phyloP scores from a whole-genome alignment of 2,797 vertebrate species.

The Atherinosoma microstoma region DNA sequence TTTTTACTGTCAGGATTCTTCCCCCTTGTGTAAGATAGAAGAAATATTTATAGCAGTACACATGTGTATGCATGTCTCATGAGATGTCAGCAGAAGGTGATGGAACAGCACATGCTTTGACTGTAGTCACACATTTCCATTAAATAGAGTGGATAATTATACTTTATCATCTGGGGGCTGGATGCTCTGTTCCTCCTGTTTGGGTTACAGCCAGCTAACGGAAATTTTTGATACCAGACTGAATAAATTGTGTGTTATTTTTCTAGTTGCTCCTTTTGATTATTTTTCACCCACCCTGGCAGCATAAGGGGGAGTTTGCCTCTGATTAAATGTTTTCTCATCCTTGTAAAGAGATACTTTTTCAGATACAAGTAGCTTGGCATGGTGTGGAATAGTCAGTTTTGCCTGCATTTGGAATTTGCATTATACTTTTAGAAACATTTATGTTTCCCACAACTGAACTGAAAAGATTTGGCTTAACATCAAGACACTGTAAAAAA shows the following conservation, averaged over 20 bases:
- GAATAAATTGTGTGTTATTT: background rate
- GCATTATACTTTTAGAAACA: background rate
- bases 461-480: too few relatives aligned
- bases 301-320: background rate
- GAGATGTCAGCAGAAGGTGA: slow-evolving; percentile 54
- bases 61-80: slow-evolving; percentile 12
- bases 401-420: background rate
- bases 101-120: slow-evolving; percentile 41
- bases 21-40: slow-evolving; percentile 11
- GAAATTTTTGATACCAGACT: slow-evolving; percentile 14
- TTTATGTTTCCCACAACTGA: too few relatives aligned
- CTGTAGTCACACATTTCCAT: slow-evolving; percentile 59
- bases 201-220: slow-evolving; percentile 18
- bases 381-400: background rate
- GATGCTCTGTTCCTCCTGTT: slow-evolving; percentile 4
- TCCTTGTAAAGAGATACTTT: background rate
- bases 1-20: slow-evolving; percentile 17
- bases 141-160: slow-evolving; percentile 58
- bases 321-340: slow-evolving; percentile 30
- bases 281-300: slow-evolving; percentile 19
- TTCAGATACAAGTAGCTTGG: background rate
- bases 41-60: background rate
- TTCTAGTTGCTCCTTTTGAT: background rate
- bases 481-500: too few relatives aligned
- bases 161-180: slow-evolving; percentile 31